Base-by-base conservation (phyloP, 1,140 invertebrate genomes). In the Hycleus phaleratus region DNA sequence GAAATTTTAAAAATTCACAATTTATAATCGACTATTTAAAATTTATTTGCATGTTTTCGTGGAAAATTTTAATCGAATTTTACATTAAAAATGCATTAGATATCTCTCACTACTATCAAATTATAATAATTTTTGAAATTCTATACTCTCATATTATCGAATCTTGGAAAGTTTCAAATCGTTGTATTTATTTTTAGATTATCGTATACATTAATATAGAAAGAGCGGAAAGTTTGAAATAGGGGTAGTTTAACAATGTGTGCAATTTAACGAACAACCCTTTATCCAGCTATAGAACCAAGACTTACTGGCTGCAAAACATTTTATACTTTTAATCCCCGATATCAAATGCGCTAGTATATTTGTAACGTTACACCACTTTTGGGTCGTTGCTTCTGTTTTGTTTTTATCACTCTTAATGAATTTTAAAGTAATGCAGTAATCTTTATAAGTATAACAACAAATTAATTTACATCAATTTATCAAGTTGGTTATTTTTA, bases 211-310 rank as follows among this genome's bases (percentile, higher is more conserved):
- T 53, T 53, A 53, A 53, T 53, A 53, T 44, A 46, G 43, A 42
- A 7, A 45, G 51, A 18, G 18, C 18, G 18, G 18, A 18, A 18
- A 18, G 4, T 32, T 32, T 32, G 7, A 32, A 42, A 46, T 26
- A 53, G 26, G 24, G 46, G 42, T 53, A 45, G 26, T 45, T 45
- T 38, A 53, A 46, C 51, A 53, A 26, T 32, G 25, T 53, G 51
- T 53, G 51, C 51, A 53, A 12, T 53, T 53, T 45, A 53, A 53
- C 46, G 51, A 53, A 53, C 51, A 53, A 46, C 42, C 51, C 51
- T 53, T 53, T 53, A 53, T 53, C 51, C 51, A 32, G 4, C 32
- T 5, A 9, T 39, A 40, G 49, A 26, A 45, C 43, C 26, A 4
- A 11, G 51, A 32, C 32, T 32, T 32, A 32, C 32, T 32, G 32